Conservation (phyloP, 2,797 vertebrate genomes). For the Aulostomus chinensis region DNA sequence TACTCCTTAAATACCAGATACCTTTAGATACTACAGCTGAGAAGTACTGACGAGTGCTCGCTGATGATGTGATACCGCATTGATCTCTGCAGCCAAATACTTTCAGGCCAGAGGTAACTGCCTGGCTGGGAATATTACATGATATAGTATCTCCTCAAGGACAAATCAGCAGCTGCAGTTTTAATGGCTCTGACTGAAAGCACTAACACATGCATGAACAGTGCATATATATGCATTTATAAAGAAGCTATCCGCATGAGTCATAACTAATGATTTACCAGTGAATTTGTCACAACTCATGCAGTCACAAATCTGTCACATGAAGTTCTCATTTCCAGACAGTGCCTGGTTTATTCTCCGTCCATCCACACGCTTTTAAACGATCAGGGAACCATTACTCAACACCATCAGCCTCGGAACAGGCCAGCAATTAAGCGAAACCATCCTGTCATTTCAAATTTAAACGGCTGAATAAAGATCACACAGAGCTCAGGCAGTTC, state of each 20-base stretch:
- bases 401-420: background rate
- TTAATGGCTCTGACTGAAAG: background rate
- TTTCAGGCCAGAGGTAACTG: slow-evolving; percentile 34
- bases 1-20: background rate
- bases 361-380: slow-evolving; percentile 3
- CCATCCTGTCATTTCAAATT: slow-evolving; percentile 30
- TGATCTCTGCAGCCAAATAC: slow-evolving; percentile 10
- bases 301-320: slow-evolving; percentile 44
- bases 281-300: slow-evolving; percentile 36
- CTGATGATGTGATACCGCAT: slow-evolving; percentile 33
- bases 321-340: slow-evolving; percentile 32
- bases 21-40: slow-evolving; percentile 1
- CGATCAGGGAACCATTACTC: background rate
- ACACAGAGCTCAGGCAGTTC: background rate
- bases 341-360: slow-evolving; percentile 24
- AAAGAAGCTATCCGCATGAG: slow-evolving; percentile 35
- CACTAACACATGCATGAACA: background rate
- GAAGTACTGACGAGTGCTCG: slow-evolving; percentile 5
- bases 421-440: slow-evolving; percentile 18
- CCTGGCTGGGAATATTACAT: background rate
- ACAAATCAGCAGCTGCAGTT: background rate
- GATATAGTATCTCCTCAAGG: slow-evolving; percentile 13
- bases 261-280: slow-evolving; percentile 34
- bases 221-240: background rate
- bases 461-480: slow-evolving; percentile 11